Evolutionary conservation across 2,797 vertebrate genomes (phyloP).

Genomic region (Neomorphus geoffroyi): DNA sequence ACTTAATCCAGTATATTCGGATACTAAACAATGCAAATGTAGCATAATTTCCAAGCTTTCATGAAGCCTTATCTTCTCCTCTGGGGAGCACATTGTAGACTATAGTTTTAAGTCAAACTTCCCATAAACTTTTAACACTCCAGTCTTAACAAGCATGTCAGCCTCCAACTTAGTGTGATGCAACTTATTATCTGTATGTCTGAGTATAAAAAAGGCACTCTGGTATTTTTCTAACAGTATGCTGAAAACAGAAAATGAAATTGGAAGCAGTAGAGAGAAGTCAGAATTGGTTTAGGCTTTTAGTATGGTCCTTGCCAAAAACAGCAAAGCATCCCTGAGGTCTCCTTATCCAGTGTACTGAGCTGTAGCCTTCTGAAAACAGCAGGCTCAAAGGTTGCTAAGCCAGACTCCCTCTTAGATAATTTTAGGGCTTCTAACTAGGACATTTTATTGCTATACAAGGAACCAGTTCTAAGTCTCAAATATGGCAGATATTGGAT

Average conservation of each 20-base stretch:
- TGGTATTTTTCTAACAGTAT: not conserved
- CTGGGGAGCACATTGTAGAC: not conserved
- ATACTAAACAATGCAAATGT: slow-evolving; percentile 47
- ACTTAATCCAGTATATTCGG: slow-evolving; percentile 52
- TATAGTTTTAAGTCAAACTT: slow-evolving; percentile 54
- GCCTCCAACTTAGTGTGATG: not conserved
- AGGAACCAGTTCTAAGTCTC: not conserved
- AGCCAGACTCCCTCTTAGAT: not conserved
- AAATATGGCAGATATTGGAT: not conserved
- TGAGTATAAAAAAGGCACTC: not conserved
- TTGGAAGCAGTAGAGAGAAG: not conserved
- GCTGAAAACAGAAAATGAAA: slow-evolving; percentile 27
- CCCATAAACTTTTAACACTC: slow-evolving; percentile 21
- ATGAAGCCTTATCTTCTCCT: slow-evolving; percentile 1
- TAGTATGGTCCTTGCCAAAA: not conserved
- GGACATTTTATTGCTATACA: not conserved
- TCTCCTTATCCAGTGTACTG: not conserved
- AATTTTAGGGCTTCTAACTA: not conserved
- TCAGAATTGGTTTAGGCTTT: not conserved
- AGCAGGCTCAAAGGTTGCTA: slow-evolving; percentile 14
- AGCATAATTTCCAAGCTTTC: slow-evolving; percentile 45
- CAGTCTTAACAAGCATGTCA: not conserved
- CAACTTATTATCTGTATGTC: slow-evolving; percentile 1
- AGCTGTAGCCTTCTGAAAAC: not conserved
- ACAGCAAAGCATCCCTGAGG: too few relatives aligned